Conservation (phyloP, 2,888 invertebrate genomes). For the Mycogona germanica region DNA sequence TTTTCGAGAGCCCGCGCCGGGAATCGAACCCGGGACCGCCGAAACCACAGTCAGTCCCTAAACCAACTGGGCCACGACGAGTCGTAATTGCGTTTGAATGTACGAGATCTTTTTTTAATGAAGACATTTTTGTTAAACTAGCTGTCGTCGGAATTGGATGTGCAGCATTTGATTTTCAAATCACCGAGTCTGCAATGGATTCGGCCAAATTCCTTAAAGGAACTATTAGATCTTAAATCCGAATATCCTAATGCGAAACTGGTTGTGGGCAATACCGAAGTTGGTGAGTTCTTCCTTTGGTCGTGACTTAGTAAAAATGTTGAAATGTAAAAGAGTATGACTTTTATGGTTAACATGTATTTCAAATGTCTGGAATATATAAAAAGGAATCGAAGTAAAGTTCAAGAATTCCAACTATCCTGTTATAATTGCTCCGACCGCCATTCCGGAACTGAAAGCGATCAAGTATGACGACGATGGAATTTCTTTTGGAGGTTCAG, state of each 20-base stretch:
- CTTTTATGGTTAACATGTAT: not conserved
- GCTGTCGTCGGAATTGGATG: too few species aligned
- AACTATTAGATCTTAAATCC: slow-evolving; percentile 54
- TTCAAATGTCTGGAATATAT: too few species aligned
- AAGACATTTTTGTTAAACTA: too few species aligned
- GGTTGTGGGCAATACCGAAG: slow-evolving; percentile 81
- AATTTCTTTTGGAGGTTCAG: slow-evolving; percentile 63
- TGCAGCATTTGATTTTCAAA: slow-evolving; percentile 46
- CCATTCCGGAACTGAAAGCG: slow-evolving; percentile 50
- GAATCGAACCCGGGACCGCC: too few species aligned
- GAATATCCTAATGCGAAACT: slow-evolving; percentile 56
- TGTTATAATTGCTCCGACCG: slow-evolving; percentile 57
- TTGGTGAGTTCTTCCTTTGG: slow-evolving; percentile 43
- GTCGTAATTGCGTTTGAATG: too few species aligned
- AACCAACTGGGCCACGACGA: too few species aligned
- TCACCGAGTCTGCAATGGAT: slow-evolving; percentile 60
- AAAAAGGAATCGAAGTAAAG: slow-evolving; percentile 67
- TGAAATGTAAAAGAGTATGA: too few species aligned
- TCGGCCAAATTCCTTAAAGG: slow-evolving; percentile 52
- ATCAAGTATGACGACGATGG: slow-evolving; percentile 43
- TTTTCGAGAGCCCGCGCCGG: too few species aligned
- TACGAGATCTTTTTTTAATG: too few species aligned
- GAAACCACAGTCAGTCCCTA: too few species aligned
- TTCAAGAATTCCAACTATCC: slow-evolving; percentile 72
- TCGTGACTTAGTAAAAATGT: slow-evolving; percentile 36